Evolutionary conservation across 2,888 invertebrate species (phyloP).

Genomic region (Macrosoma leucophasiata): DNA sequence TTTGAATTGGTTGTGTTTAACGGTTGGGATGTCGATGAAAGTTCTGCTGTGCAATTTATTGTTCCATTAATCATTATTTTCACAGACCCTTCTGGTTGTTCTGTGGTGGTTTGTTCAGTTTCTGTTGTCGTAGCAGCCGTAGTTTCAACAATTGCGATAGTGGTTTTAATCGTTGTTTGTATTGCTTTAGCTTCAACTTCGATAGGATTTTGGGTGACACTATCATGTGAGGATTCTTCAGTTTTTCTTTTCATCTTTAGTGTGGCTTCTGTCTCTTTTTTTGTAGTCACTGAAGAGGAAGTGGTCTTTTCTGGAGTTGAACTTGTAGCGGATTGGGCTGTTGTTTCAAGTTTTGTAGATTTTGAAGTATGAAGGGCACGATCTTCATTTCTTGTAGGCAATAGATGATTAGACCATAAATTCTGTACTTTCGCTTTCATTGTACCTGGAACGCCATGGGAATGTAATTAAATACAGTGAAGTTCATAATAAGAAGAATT

Average conservation of each 20-base stretch:
- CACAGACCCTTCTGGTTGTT: conserved; percentile 52
- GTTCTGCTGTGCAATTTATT: conserved; percentile 62
- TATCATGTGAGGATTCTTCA: conserved; percentile 34
- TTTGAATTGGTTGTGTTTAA: conserved; percentile 39
- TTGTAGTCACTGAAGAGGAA: conserved; percentile 31
- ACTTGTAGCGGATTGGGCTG: conserved; percentile 36
- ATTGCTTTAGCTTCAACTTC: conserved; percentile 22
- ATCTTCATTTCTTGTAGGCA: conserved; percentile 39
- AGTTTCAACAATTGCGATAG: conserved; percentile 22
- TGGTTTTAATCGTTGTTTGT: conserved; percentile 21
- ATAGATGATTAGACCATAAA: conserved; percentile 32
- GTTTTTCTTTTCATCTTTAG: conserved; percentile 58
- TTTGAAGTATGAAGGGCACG: conserved; percentile 43
- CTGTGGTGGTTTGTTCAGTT: conserved; percentile 30
- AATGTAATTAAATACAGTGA: too few relatives aligned
- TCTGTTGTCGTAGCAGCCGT: conserved; percentile 26
- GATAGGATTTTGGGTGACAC: conserved; percentile 25
- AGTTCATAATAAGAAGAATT: too few relatives aligned
- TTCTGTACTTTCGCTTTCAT: conserved; percentile 12
- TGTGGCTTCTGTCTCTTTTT: conserved; percentile 37
- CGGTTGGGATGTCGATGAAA: conserved; percentile 58
- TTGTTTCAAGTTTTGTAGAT: conserved; percentile 39
- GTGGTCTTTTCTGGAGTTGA: conserved; percentile 35
- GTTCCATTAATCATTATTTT: conserved; percentile 63
- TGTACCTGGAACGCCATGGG: conserved; percentile 26